Conservation (phyloP, 2,888 invertebrate genomes). For the Alitta virens region DNA sequence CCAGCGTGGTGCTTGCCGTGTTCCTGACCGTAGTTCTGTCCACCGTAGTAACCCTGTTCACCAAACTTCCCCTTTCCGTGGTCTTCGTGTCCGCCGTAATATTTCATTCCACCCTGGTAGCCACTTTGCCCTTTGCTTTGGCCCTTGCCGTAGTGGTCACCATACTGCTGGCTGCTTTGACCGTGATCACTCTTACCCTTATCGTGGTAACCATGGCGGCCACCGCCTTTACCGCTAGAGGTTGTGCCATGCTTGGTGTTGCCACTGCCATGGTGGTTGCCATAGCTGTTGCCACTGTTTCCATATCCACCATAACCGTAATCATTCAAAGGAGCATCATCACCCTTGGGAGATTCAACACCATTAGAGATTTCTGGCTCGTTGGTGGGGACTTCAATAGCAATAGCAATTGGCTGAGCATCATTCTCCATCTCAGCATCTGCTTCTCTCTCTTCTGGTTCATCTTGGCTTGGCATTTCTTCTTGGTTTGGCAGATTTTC, state of each 20-base stretch:
- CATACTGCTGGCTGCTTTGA: neutral
- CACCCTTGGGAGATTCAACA: neutral
- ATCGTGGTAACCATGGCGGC: constrained; percentile 4
- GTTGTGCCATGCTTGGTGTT: neutral
- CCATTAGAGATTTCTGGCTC: neutral
- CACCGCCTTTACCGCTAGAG: neutral
- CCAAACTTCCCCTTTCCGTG: constrained; percentile 11
- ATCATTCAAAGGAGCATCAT: neutral
- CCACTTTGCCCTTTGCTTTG: constrained; percentile 7
- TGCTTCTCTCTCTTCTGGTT: neutral
- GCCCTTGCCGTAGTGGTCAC: constrained; percentile 14
- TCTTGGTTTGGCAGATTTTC: neutral
- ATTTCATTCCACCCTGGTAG: constrained; percentile 13
- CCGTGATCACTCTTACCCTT: constrained; percentile 5
- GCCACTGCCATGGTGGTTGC: neutral
- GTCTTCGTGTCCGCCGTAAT: constrained; percentile 13
- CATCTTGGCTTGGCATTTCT: neutral
- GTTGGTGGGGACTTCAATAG: neutral
- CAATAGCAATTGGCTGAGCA: neutral
- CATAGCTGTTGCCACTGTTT: neutral
- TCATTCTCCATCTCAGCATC: neutral
- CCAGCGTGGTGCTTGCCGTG: constrained; percentile 9
- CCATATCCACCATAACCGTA: neutral
- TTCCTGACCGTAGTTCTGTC: constrained; percentile 4
- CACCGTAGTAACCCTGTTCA: constrained; percentile 11